Base-by-base conservation (phyloP, 2,888 invertebrate species). In the Drosophila gaucha region DNA sequence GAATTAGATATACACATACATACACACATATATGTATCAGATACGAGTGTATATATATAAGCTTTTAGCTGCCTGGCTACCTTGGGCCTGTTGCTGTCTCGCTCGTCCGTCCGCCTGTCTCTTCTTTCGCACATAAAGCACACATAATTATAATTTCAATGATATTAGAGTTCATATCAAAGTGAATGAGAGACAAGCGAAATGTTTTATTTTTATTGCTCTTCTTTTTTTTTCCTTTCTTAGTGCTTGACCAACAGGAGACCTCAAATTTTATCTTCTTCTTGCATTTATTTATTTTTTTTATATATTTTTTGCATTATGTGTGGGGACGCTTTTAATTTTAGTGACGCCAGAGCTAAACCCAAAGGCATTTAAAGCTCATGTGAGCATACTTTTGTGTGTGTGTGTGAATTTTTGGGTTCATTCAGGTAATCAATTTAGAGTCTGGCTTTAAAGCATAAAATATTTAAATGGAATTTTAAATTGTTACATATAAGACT, bases 141-240 rank as follows among this genome's bases (percentile, higher is more conserved):
- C 85, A 83, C 83, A 80, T 86, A 85, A 83, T 83, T 87, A 87
- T 80, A 86, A 83, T 86, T 86, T 83, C 82, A 83, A 85, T 83
- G 85, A 70, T 76, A 85, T 86, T 83, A 69, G 69, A 86, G 77
- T 76, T 80, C 65, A 83, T 83, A 74, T 86, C 86, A 83, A 83
- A 82, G 70, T 63, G 83, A 69, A 79, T 86, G 76, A 85, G 82
- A 78, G 67, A 78, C 79, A 70, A 64, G 64, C 60, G 44, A 74
- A 68, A 62, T 72, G 57, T 24, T 69, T 63, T 66, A 56, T 59
- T 51, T 44, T 67, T 70, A 56, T 74, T 63, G 65, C 60, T 69
- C 44, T 80, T 68, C 65, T 62, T 66, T 10, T 9, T 44, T 26
- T 22, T 47, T 24, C n/a, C n/a, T n/a, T n/a, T n/a, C n/a, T 49